Conservation (phyloP, 1,140 invertebrate species). For the Tetramorium alpestre region DNA sequence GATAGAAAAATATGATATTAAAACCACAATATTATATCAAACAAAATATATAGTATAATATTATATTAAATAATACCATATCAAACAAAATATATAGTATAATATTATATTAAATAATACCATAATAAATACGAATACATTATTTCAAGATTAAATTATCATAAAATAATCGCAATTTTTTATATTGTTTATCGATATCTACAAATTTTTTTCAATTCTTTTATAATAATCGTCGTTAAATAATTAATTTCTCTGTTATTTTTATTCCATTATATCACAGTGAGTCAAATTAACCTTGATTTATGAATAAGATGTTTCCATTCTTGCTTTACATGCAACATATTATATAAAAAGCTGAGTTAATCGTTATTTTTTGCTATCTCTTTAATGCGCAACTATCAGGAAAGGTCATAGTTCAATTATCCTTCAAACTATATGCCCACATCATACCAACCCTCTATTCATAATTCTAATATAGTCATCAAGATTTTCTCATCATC, state of each 20-base stretch:
- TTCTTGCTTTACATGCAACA: neutral
- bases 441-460: neutral
- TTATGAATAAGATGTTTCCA: neutral
- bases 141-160: neutral
- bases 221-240: neutral
- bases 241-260: neutral
- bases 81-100: too few species aligned
- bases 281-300: neutral
- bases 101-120: too few species aligned
- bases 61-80: too few species aligned
- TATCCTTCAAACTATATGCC: neutral
- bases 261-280: neutral
- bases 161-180: neutral
- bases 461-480: neutral
- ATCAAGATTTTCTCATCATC: neutral
- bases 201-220: neutral
- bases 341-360: neutral
- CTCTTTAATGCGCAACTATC: neutral
- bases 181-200: neutral
- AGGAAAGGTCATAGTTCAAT: constrained; percentile 22
- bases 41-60: too few species aligned
- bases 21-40: neutral
- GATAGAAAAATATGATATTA: neutral
- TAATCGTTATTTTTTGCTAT: constrained; percentile 10
- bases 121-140: neutral